A percentile compares a stretch with the other conserved stretches of the same genome.
phyloP scores from a whole-genome alignment of 2,888 invertebrate species.

The Cacoxenus indagator region DNA sequence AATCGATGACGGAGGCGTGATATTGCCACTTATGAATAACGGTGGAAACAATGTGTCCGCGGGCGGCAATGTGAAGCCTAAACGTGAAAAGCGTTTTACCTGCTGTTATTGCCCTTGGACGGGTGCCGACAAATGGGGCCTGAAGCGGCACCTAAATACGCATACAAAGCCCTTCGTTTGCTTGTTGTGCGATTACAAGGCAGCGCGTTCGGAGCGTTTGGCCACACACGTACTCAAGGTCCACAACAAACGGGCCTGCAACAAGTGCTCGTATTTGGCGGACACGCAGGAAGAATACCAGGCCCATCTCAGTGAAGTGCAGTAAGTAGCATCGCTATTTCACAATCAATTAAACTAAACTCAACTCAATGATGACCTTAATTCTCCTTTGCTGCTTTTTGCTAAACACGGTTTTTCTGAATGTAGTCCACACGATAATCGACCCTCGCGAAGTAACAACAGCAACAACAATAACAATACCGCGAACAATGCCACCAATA shows the following conservation, averaged over 20 bases:
- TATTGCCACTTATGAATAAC: conserved; percentile 40
- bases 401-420: conserved; percentile 25
- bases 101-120: conserved; percentile 95
- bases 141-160: conserved; percentile 92
- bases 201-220: conserved; percentile 89
- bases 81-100: conserved; percentile 81
- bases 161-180: conserved; percentile 94
- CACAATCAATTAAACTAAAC: neutral
- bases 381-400: conserved; percentile 20
- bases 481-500: conserved; percentile 51
- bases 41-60: conserved; percentile 41
- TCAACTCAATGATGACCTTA: conserved; percentile 12
- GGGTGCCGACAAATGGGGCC: conserved; percentile 94
- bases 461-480: conserved; percentile 48
- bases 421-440: conserved; percentile 68
- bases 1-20: conserved; percentile 59
- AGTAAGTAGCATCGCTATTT: conserved; percentile 73
- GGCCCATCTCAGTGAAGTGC: conserved; percentile 82
- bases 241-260: conserved; percentile 91
- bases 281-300: conserved; percentile 86
- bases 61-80: conserved; percentile 68
- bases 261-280: conserved; percentile 88
- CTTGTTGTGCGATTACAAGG: conserved; percentile 92
- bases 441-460: conserved; percentile 64
- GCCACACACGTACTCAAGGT: conserved; percentile 92